These are phyloP conservation scores for Arizona elegans DNA, from an alignment of 2,113 vertebrate genomes.

Conservation along the genomic window DNA sequence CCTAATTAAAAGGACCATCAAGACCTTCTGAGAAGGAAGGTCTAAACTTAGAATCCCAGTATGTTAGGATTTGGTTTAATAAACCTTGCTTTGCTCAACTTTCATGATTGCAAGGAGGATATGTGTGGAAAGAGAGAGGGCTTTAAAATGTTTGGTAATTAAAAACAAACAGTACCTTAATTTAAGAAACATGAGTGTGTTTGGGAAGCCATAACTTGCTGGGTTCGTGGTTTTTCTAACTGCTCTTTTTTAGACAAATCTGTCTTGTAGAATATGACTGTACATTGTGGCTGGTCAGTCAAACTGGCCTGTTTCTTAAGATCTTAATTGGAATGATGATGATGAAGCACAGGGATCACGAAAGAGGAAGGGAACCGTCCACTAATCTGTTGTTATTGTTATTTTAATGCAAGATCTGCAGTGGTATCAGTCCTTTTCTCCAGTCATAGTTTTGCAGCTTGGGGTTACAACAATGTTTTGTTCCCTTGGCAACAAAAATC, in stretches of 20 bases:
- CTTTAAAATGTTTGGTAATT: background rate
- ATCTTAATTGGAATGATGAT: background rate
- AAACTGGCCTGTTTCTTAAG: background rate
- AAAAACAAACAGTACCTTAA: background rate
- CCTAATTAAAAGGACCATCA: background rate
- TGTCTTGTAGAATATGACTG: background rate
- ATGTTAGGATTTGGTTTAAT: background rate
- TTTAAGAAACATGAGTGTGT: background rate
- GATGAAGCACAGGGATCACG: slow-evolving; percentile 24
- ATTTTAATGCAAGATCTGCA: background rate
- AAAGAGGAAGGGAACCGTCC: background rate
- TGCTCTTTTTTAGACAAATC: background rate
- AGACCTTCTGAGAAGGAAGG: too few species aligned
- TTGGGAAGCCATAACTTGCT: slow-evolving; percentile 13
- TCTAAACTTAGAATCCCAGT: background rate
- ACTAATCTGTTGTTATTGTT: background rate
- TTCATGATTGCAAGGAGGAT: background rate
- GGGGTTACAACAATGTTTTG: slow-evolving; percentile 62
- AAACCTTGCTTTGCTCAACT: background rate
- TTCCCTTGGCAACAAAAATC: slow-evolving; percentile 53
- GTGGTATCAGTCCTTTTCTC: background rate
- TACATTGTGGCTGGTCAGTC: background rate
- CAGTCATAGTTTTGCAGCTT: slow-evolving; percentile 12
- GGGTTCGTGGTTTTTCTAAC: background rate
- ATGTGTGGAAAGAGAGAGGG: background rate